phyloP scores from a whole-genome alignment of 2,888 invertebrate species.

The Patella pellucida region DNA sequence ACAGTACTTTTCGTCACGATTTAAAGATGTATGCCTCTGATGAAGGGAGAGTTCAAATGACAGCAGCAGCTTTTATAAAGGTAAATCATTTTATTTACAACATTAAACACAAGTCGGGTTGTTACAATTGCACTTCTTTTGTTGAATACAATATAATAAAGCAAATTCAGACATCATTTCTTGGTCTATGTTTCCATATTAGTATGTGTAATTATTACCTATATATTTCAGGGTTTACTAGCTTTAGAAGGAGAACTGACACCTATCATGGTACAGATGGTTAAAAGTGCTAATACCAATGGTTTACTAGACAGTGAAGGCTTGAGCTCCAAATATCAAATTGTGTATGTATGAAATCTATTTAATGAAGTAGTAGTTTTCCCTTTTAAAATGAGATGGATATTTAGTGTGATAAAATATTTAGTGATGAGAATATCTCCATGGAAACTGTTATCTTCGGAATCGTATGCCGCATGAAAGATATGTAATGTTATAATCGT shows the following conservation, averaged over 20 bases:
- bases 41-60: constrained; percentile 99
- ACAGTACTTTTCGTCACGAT: constrained; percentile 98
- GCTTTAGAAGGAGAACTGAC: constrained; percentile 98
- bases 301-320: constrained; percentile 95
- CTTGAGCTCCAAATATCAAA: constrained; percentile 77
- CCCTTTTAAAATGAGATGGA: no score
- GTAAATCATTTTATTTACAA: constrained; percentile 48
- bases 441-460: no score
- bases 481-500: no score
- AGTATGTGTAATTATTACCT: constrained; percentile 1
- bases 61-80: constrained; percentile 99
- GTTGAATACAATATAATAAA: not conserved
- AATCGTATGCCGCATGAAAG: no score
- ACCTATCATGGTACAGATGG: constrained; percentile 98
- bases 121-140: not conserved
- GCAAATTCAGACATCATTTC: not conserved
- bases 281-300: constrained; percentile 96
- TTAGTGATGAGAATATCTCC: no score
- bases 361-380: no score
- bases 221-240: constrained; percentile 80
- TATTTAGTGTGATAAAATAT: no score
- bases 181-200: not conserved
- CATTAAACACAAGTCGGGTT: not conserved
- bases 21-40: constrained; percentile 99
- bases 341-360: constrained; percentile 54